Base-by-base conservation (phyloP, 2,888 invertebrate genomes). In the Hetaerina titia region DNA sequence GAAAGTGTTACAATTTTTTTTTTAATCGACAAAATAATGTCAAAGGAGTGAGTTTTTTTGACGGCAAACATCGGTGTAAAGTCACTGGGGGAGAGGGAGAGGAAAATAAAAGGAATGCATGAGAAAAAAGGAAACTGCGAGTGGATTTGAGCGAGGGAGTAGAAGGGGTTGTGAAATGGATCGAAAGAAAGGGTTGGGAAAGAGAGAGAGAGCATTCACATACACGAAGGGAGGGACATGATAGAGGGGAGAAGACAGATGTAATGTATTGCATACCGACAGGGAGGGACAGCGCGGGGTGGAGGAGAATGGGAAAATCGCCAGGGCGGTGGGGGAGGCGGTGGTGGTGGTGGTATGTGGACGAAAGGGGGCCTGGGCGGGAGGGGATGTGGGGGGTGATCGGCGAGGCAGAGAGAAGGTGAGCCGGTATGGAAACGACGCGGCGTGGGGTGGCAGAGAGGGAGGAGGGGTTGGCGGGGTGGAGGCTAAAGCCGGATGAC, bases 401-500 rank as follows among this genome's bases (percentile, higher is more conserved):
- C 19, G 22, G 89, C 57, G 89, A 57, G n/a, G n/a, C 57, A 15
- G 45, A 56, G 88, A 6, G 88, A 57, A 45, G 56, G 88, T 88
- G 88, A 57, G 11, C 81, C 81, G 81, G 81, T 31, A 81, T 81
- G 81, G 81, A 22, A 81, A 81, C 81, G 81, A 89, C 19, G 63
- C 64, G 56, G 69, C 56, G 92, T 19, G 92, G 63, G 90, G 90
- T 31, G 88, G 19, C 56, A n/a, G 45, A 31, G 45, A 31, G 87
- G 87, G 17, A 31, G 15, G 87, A 15, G 87, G 45, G 45, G 4
- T 45, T 45, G 45, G 45, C 4, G 63, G 19, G n/a, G 89, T 15
- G 64, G 90, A 31, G 81, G 31, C 31, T 81, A 11, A 81, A 81
- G 31, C 64, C 56, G 92, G 92, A 90, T 90, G 90, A 90, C 90